Evolutionary conservation across 2,888 invertebrate species (phyloP).

Genomic region (Zeuzera pyrina): DNA sequence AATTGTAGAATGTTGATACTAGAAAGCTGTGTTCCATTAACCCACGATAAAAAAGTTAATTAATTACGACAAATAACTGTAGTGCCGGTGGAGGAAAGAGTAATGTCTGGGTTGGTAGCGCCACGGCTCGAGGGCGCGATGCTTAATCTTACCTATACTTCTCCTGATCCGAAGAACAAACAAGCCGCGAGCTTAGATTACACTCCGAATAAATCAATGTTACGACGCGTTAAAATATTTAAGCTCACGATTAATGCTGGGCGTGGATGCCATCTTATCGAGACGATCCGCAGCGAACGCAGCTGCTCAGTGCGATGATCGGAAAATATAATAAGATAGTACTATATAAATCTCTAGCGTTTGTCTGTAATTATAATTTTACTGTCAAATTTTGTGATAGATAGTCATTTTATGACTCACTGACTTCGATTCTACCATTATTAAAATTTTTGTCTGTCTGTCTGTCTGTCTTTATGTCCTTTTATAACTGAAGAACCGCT

Average conservation of each 20-base stretch:
- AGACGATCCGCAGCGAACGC: constrained; percentile 34
- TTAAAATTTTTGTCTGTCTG: no score
- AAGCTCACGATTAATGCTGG: constrained; percentile 68
- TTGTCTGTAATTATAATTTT: no score
- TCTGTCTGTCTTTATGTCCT: no score
- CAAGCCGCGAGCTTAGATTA: constrained; percentile 68
- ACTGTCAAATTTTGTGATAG: no score
- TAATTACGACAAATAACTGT: constrained; percentile 36
- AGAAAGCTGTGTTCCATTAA: constrained; percentile 7
- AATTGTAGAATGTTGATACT: constrained; percentile 16
- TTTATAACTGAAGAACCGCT: no score
- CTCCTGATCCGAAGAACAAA: constrained; percentile 67
- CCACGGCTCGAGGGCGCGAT: constrained; percentile 39
- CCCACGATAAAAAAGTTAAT: constrained; percentile 30
- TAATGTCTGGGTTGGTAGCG: constrained; percentile 28
- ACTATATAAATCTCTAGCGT: no score
- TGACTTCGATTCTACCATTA: no score
- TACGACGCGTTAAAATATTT: constrained; percentile 72
- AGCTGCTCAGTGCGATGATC: constrained; percentile 35
- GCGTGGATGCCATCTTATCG: constrained; percentile 50
- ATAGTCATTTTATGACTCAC: no score
- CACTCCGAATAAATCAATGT: constrained; percentile 69
- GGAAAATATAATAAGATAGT: no score
- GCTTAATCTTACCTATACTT: constrained; percentile 65
- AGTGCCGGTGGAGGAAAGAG: constrained; percentile 33